Conservation (phyloP, 1,140 invertebrate genomes). For the Drosophila suzukii region DNA sequence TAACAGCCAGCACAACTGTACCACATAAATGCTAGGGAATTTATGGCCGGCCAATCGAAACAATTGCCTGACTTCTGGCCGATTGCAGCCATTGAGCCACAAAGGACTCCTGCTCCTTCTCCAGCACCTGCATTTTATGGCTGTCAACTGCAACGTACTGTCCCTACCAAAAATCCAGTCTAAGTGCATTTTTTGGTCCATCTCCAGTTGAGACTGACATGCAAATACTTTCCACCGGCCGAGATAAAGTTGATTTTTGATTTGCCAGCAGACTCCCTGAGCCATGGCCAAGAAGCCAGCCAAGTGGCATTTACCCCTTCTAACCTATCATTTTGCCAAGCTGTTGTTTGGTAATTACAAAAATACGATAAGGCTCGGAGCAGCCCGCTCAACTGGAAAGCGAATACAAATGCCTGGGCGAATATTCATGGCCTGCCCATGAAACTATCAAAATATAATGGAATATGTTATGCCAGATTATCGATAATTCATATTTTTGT, state of each 20-base stretch:
- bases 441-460: conserved; percentile 42
- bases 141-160: conserved; percentile 67
- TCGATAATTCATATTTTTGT: conserved; percentile 35
- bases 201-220: conserved; percentile 23
- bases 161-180: conserved; percentile 19
- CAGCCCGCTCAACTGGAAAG: conserved; percentile 21
- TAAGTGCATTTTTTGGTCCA: conserved; percentile 66
- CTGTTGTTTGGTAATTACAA: conserved; percentile 70
- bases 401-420: conserved; percentile 19
- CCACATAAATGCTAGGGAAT: conserved; percentile 30
- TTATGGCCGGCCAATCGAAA: conserved; percentile 49
- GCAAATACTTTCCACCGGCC: conserved; percentile 46
- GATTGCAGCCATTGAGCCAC: conserved; percentile 27
- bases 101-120: conserved; percentile 25
- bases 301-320: conserved; percentile 44
- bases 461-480: conserved; percentile 41
- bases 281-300: conserved; percentile 66
- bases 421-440: conserved; percentile 44
- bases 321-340: conserved; percentile 21
- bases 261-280: conserved; percentile 55
- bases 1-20: conserved; percentile 63
- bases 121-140: conserved; percentile 76
- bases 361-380: conserved; percentile 67
- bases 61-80: conserved; percentile 45
- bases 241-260: conserved; percentile 75